Percentiles rank a stretch among this genome's conserved stretches.
Evolutionary conservation across 2,113 vertebrate species (phyloP).

Genomic region (Mormyrus iriodes): DNA sequence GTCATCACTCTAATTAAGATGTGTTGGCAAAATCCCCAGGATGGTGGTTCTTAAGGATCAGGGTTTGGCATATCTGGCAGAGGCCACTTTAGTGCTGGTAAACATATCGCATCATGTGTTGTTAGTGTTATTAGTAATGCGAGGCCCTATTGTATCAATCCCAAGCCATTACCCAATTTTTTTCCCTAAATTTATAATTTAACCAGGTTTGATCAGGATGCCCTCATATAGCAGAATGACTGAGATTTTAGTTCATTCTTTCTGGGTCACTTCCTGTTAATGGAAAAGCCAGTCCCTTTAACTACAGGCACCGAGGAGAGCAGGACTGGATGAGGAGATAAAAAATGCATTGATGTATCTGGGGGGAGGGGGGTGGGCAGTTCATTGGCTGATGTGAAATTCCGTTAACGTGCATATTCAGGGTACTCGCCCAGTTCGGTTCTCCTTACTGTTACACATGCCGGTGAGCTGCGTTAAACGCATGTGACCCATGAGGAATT

Average conservation of each 20-base stretch:
- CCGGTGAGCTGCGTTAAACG: background rate
- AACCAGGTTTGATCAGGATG: background rate
- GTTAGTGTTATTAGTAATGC: background rate
- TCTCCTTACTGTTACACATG: background rate
- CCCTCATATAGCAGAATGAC: background rate
- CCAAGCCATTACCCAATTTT: background rate
- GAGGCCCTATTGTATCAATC: background rate
- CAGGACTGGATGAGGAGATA: background rate
- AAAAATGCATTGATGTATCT: background rate
- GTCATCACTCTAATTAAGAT: background rate
- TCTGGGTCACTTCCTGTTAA: background rate
- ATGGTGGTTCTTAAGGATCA: background rate
- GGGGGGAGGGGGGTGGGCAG: background rate
- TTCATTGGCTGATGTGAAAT: background rate
- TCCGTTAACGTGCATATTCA: background rate
- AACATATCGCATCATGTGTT: background rate
- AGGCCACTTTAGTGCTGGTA: background rate
- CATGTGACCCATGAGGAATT: background rate
- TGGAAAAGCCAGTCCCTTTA: background rate
- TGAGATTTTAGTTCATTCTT: background rate
- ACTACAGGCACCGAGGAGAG: background rate
- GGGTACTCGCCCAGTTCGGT: background rate
- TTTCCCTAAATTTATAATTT: background rate
- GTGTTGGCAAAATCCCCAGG: background rate
- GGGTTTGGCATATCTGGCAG: background rate